These are phyloP conservation scores for Geotrupes spiniger DNA, from an alignment of 2,888 invertebrate species.

Conservation along the genomic window DNA sequence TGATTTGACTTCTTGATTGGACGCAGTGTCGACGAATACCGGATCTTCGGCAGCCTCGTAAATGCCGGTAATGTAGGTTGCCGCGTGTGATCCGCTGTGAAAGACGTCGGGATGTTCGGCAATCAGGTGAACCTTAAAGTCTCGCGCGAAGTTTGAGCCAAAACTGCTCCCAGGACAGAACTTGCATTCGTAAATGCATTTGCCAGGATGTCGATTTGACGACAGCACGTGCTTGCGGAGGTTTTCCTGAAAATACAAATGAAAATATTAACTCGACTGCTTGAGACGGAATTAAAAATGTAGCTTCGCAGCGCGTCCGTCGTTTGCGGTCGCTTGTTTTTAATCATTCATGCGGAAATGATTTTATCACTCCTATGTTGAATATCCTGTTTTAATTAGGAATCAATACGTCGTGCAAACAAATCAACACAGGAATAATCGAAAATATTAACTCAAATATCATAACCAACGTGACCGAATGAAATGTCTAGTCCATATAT, in stretches of 20 bases:
- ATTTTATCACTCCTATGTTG: too few species aligned
- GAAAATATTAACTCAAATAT: too few species aligned
- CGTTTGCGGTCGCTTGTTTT: too few species aligned
- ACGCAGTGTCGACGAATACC: constrained; percentile 11
- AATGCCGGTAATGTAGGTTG: constrained; percentile 53
- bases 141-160: constrained; percentile 64
- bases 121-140: constrained; percentile 65
- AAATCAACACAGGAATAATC: too few species aligned
- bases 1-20: background rate
- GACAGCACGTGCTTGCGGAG: constrained; percentile 81
- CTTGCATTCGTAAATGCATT: constrained; percentile 75
- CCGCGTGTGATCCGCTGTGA: constrained; percentile 52
- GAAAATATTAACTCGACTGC: too few species aligned
- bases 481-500: too few species aligned
- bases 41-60: constrained; percentile 48
- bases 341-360: too few species aligned
- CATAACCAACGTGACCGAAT: too few species aligned
- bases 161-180: constrained; percentile 55
- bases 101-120: constrained; percentile 57
- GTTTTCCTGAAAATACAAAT: constrained; percentile 69
- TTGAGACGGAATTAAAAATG: too few species aligned
- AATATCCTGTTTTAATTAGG: too few species aligned
- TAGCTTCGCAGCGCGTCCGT: too few species aligned
- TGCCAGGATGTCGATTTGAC: constrained; percentile 74
- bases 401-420: too few species aligned